phyloP scores from a whole-genome alignment of 2,113 vertebrate genomes.

The Catagonus wagneri region DNA sequence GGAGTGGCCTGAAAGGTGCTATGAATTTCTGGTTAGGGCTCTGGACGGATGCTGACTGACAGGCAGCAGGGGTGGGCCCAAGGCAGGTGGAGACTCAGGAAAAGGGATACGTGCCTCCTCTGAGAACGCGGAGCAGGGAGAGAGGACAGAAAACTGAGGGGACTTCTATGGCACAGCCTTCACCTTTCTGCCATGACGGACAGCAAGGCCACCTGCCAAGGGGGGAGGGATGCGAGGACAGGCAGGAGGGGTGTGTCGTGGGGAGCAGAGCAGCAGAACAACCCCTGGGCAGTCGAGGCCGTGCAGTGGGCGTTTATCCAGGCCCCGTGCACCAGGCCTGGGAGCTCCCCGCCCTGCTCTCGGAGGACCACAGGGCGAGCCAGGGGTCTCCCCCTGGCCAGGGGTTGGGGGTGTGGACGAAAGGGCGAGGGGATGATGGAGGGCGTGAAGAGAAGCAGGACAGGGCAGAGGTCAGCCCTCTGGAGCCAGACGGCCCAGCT shows the following conservation, averaged over 20 bases:
- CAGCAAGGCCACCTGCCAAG: not conserved
- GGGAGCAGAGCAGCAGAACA: not conserved
- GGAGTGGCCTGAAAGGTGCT: not conserved
- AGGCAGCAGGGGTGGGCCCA: too few relatives aligned
- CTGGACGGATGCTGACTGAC: too few relatives aligned
- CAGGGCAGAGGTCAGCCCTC: not conserved
- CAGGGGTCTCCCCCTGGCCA: not conserved
- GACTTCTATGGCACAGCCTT: accelerated
- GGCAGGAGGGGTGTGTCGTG: not conserved
- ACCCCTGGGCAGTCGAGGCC: not conserved
- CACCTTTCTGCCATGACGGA: not conserved
- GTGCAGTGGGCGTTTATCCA: accelerated
- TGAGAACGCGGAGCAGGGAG: not conserved
- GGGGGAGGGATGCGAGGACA: not conserved
- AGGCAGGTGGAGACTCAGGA: not conserved
- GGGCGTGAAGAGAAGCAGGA: not conserved
- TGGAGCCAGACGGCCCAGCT: not conserved
- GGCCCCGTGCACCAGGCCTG: not conserved
- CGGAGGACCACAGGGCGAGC: not conserved
- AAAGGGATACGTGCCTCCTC: not conserved
- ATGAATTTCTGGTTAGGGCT: not conserved
- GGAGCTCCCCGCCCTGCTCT: not conserved
- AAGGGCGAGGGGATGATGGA: too few relatives aligned
- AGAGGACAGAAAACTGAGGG: not conserved
- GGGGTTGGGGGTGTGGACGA: not conserved